Base-by-base conservation (phyloP, 2,113 vertebrate species). In the Chloroceryle aenea region DNA sequence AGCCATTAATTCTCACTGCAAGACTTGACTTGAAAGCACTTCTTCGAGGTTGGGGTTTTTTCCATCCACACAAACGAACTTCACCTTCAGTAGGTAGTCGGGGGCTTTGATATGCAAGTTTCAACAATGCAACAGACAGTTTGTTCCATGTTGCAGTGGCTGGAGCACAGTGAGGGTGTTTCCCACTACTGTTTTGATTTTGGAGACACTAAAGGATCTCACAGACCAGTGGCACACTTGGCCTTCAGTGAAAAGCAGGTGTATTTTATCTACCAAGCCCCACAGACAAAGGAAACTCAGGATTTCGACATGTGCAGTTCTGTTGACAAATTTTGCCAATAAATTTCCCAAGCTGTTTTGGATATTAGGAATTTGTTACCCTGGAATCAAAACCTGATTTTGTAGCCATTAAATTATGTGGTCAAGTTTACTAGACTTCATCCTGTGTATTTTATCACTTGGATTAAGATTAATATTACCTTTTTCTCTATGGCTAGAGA, bases 111-210 rank as follows among this genome's bases (percentile, higher is more conserved):
- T 45, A 75, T 2, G 25, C n/a, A 62, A 29, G 10, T 38, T 23
- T 43, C 11, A 56, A 62, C 15, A 56, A 45, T 8, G 15, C 47
- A 88, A 53, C 23, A 69, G 71, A 67, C 3, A 53, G n/a, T n/a
- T 43, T 66, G 38, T 63, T 14, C 55, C 3, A 18, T 16, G 17
- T 38, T 27, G n/a, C 22, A 11, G 8, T 30, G 27, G 29, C 52
- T 13, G 4, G 12, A 30, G 43, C 22, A 6, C 2, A 42, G 12
- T 0, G 3, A 2, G 21, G 26, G 7, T 22, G 21, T 34, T 23
- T 15, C 4, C n/a, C 50, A 2, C 26, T 45, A 71, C 36, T 16
- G 6, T 21, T 80, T 32, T 18, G 3, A 30, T 86, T 81, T 43
- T 38, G 19, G 42, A 85, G 34, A 38, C 22, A 72, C 8, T 22